Base-by-base conservation (phyloP, 2,113 vertebrate species). In the Ctenodactylus gundi region DNA sequence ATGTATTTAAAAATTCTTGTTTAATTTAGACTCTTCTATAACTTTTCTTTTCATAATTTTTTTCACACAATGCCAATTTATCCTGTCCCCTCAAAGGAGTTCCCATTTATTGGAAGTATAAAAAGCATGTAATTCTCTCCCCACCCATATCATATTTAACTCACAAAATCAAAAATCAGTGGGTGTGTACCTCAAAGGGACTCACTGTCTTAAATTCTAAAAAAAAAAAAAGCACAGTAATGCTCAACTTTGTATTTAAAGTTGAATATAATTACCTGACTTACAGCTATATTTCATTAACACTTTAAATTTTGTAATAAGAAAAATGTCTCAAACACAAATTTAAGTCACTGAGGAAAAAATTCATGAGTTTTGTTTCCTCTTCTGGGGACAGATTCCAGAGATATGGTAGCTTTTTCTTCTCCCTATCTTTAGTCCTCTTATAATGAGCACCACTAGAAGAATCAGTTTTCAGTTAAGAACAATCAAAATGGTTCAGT, bases 211-310 rank as follows among this genome's bases (percentile, higher is more conserved):
- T 77, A 86, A 96, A 77, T 83, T 77, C 34, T 72, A 44, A 15
- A 92, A 96, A 34, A 72, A 23, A 64, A 29, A n/a, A n/a, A n/a
- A n/a, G 60, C 13, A 82, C 34, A 77, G n/a, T 27, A 57, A 36
- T 87, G 27, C 27, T 67, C 70, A 17, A 1, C 13, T 85, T 44
- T 86, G n/a, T 89, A 93, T 73, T 87, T 92, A 83, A 95, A 95
- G 75, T 27, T 75, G 2, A 93, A 21, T 82, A 84, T 36, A 93
- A 0, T 72, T 76, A 86, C 2, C 57, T 93, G 57, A 88, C 65
- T 83, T 83, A 8, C 49, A 92, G 60, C 25, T 58, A 85, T 84
- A 25, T 62, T 91, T 41, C n/a, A 87, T 31, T 57, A 70, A 11
- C 89, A 31, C 20, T 91, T 80, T 31, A 58, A 92, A 67, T 58